Conservation (phyloP, 1,140 invertebrate species). For the Drosophila mauritiana region DNA sequence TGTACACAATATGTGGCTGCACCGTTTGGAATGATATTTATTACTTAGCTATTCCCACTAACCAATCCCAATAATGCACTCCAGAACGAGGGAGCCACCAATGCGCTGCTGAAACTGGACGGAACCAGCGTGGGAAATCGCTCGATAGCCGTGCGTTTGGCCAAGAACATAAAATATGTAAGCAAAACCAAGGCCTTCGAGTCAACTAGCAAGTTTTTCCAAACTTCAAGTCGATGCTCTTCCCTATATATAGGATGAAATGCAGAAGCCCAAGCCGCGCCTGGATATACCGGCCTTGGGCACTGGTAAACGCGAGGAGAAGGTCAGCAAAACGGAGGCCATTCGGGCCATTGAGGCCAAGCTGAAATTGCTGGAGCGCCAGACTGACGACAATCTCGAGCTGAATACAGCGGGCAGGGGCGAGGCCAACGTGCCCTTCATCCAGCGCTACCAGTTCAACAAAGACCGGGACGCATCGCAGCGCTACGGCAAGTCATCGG, state of each 20-base stretch:
- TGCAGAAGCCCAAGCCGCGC: conserved; percentile 90
- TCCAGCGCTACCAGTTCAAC: conserved; percentile 86
- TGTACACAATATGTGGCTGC: too few species aligned
- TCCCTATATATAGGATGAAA: conserved; percentile 87
- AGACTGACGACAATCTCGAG: conserved; percentile 90
- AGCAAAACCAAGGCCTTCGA: conserved; percentile 29
- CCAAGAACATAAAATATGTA: conserved; percentile 90
- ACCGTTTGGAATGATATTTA: too few species aligned
- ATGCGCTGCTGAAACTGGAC: conserved; percentile 89
- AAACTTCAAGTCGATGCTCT: conserved; percentile 1
- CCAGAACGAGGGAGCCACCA: conserved; percentile 66
- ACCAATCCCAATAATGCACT: not conserved
- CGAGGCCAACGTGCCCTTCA: conserved; percentile 87
- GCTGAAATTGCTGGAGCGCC: conserved; percentile 91
- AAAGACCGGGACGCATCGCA: conserved; percentile 83
- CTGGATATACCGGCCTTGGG: conserved; percentile 91
- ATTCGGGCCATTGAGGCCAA: conserved; percentile 95
- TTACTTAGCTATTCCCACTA: not conserved
- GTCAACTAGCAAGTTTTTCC: too few species aligned
- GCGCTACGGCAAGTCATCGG: conserved; percentile 54
- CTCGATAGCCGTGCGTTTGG: conserved; percentile 91
- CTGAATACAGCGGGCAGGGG: conserved; percentile 86
- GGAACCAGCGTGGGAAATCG: conserved; percentile 91
- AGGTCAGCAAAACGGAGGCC: conserved; percentile 90
- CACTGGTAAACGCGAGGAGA: conserved; percentile 89